Evolutionary conservation across 1,140 invertebrate genomes (phyloP).

Genomic region (Mactra quadrangularis): DNA sequence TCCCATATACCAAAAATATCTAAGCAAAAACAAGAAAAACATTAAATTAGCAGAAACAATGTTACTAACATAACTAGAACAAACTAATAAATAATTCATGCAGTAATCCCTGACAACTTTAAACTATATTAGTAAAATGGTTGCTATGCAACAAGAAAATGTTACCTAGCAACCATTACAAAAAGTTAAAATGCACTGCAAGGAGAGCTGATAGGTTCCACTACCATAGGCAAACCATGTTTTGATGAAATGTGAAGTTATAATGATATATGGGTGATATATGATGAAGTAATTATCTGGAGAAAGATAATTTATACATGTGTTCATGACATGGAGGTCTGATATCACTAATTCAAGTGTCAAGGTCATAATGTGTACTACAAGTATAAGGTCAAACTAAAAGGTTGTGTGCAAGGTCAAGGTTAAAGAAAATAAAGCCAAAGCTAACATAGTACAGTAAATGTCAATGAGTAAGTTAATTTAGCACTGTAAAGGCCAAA

Average conservation of each 20-base stretch:
- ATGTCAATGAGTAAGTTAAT: too few relatives aligned
- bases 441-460: too few relatives aligned
- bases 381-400: background rate
- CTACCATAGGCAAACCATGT: conserved; percentile 31
- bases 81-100: conserved; percentile 36
- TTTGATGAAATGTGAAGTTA: background rate
- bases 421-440: too few relatives aligned
- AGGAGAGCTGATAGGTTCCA: conserved; percentile 18
- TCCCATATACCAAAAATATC: background rate
- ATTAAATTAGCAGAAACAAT: background rate
- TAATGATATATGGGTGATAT: background rate
- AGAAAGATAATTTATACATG: background rate
- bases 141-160: background rate
- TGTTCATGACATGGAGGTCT: background rate
- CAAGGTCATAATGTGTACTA: background rate
- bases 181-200: background rate
- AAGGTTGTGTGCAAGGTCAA: background rate
- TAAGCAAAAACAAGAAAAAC: background rate
- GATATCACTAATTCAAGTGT: background rate
- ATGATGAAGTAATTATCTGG: background rate
- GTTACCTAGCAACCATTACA: conserved; percentile 20
- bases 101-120: conserved; percentile 41
- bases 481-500: too few relatives aligned
- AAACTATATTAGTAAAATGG: background rate
- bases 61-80: background rate